These are phyloP conservation scores for Pluvianellus socialis DNA, from an alignment of 2,113 vertebrate genomes.

Conservation along the genomic window DNA sequence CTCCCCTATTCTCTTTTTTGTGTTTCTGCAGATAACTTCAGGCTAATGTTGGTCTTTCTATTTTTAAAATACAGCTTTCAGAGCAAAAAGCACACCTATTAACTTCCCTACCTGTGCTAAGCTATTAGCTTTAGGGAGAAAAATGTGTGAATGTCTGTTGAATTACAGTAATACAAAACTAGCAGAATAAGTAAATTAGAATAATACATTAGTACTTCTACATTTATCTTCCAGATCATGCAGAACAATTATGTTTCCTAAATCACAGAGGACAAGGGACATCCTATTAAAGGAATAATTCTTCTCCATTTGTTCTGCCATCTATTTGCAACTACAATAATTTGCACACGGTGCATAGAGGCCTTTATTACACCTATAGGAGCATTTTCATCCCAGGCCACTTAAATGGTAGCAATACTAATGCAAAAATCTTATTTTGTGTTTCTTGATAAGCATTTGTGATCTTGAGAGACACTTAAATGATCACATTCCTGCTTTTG, in stretches of 20 bases:
- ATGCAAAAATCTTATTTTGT: neutral
- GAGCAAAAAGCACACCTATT: neutral
- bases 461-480: neutral
- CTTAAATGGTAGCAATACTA: neutral
- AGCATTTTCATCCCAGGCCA: neutral
- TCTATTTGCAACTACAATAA: neutral
- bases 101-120: neutral
- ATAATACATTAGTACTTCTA: neutral
- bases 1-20: neutral
- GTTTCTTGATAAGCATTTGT: neutral
- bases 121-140: neutral
- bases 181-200: slow-evolving; percentile 34
- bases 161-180: slow-evolving; percentile 4
- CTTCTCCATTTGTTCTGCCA: neutral
- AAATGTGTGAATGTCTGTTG: slow-evolving; percentile 4
- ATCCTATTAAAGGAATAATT: slow-evolving; percentile 47
- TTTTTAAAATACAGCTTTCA: neutral
- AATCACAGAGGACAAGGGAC: slow-evolving; percentile 14
- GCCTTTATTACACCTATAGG: slow-evolving; percentile 29
- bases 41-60: neutral
- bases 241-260: slow-evolving; percentile 26
- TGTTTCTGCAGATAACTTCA: neutral
- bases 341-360: neutral
- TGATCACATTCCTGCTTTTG: neutral
- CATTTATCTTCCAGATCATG: neutral